These are phyloP conservation scores for Thecocarcelia acutangulata DNA, from an alignment of 2,888 invertebrate species.

Conservation along the genomic window DNA sequence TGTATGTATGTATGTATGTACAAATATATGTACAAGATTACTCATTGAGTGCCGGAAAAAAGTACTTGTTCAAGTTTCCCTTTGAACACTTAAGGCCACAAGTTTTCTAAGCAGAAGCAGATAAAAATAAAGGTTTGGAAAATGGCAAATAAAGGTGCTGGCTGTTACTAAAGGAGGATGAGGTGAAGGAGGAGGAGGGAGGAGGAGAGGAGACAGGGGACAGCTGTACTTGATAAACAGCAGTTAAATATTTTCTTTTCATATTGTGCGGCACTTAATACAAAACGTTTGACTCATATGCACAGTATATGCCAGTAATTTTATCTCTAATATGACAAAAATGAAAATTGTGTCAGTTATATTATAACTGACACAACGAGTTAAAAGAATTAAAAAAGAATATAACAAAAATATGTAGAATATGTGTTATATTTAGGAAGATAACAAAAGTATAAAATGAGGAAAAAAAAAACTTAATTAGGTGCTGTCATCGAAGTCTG, in stretches of 20 bases:
- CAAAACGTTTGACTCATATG: background rate
- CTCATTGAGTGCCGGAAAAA: constrained; percentile 67
- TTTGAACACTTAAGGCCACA: constrained; percentile 42
- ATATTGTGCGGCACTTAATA: constrained; percentile 28
- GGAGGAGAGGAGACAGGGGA: background rate
- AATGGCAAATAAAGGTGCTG: no score
- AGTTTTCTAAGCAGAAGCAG: constrained; percentile 28
- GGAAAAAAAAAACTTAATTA: no score
- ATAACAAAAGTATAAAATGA: no score
- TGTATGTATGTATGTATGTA: background rate
- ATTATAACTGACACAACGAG: background rate
- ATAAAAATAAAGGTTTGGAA: background rate
- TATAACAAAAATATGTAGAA: no score
- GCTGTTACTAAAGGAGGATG: no score
- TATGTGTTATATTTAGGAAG: no score
- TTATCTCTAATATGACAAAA: constrained; percentile 22
- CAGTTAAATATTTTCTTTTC: background rate
- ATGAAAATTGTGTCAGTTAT: constrained; percentile 30
- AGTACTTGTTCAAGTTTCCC: constrained; percentile 59
- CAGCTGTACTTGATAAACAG: background rate
- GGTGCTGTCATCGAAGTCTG: no score
- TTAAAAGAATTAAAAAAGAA: background rate
- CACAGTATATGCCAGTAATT: no score
- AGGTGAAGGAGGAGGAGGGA: background rate
- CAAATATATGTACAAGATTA: constrained; percentile 36